These are phyloP conservation scores for Arrhamphus sclerolepis DNA, from an alignment of 2,797 vertebrate species.

Conservation along the genomic window DNA sequence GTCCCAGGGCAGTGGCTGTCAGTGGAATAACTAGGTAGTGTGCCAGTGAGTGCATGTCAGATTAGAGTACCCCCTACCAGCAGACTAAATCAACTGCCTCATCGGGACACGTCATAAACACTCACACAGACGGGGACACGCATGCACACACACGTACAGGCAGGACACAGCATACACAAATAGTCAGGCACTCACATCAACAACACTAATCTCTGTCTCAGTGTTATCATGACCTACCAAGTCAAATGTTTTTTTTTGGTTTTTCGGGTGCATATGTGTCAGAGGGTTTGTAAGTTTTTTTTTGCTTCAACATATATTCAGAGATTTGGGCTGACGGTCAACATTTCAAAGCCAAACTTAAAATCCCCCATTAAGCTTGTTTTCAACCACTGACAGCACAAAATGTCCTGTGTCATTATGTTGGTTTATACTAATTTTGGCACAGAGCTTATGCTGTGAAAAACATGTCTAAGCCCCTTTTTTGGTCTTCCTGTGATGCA, in stretches of 20 bases:
- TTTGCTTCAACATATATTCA: conserved; percentile 36
- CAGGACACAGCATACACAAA: conserved; percentile 8
- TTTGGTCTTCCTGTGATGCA: not conserved
- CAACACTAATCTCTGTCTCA: conserved; percentile 33
- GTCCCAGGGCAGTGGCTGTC: conserved; percentile 70
- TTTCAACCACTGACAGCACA: conserved; percentile 31
- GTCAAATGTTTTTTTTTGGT: conserved; percentile 32
- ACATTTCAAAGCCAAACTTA: conserved; percentile 34
- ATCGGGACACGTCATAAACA: conserved; percentile 62
- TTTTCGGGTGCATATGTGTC: conserved; percentile 25
- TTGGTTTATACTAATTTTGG: conserved; percentile 38
- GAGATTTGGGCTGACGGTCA: conserved; percentile 50
- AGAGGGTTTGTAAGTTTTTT: conserved; percentile 29
- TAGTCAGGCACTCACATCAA: conserved; percentile 35
- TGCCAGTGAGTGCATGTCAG: conserved; percentile 69
- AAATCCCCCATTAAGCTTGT: conserved; percentile 26
- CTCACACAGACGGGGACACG: conserved; percentile 48
- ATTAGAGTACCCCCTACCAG: conserved; percentile 78
- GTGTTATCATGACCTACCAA: conserved; percentile 53
- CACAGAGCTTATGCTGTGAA: conserved; percentile 8
- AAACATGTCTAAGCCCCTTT: not conserved
- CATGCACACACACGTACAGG: conserved; percentile 40
- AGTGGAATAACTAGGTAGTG: conserved; percentile 71
- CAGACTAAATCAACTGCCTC: conserved; percentile 71
- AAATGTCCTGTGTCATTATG: conserved; percentile 52